Conservation (phyloP, 2,113 vertebrate genomes). For the Urocolius indicus region DNA sequence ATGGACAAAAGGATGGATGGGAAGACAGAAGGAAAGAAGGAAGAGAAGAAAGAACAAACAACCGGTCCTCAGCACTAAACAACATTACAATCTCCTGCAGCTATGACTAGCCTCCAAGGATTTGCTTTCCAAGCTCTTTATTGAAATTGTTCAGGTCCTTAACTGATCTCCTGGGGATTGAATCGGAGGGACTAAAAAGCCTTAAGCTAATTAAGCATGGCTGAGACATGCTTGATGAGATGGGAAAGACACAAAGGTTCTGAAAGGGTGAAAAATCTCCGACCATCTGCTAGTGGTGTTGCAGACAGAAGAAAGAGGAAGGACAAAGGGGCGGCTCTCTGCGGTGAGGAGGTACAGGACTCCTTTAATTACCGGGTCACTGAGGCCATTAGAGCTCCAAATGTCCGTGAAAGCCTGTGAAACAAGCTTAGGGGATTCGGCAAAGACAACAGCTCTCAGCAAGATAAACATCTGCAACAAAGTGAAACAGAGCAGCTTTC, state of each 20-base stretch:
- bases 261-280: constrained; percentile 81
- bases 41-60: neutral
- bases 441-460: neutral
- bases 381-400: constrained; percentile 58
- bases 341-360: constrained; percentile 57
- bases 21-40: neutral
- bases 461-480: neutral
- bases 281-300: constrained; percentile 81
- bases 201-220: constrained; percentile 85
- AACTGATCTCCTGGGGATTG: constrained; percentile 70
- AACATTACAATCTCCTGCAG: constrained; percentile 74
- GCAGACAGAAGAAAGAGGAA: constrained; percentile 69
- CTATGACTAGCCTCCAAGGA: constrained; percentile 76
- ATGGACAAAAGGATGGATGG: neutral
- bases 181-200: constrained; percentile 69
- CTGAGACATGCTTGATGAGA: constrained; percentile 84
- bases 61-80: too few species aligned
- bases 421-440: constrained; percentile 3
- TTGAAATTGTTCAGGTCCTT: constrained; percentile 81
- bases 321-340: constrained; percentile 42
- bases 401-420: neutral
- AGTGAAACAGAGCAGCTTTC: neutral
- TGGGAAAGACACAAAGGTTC: constrained; percentile 82
- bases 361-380: constrained; percentile 73
- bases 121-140: constrained; percentile 76